Evolutionary conservation across 1,140 invertebrate species (phyloP), one percentile per base, ranked within the genome.

Genomic region (Calosoma granatense): DNA sequence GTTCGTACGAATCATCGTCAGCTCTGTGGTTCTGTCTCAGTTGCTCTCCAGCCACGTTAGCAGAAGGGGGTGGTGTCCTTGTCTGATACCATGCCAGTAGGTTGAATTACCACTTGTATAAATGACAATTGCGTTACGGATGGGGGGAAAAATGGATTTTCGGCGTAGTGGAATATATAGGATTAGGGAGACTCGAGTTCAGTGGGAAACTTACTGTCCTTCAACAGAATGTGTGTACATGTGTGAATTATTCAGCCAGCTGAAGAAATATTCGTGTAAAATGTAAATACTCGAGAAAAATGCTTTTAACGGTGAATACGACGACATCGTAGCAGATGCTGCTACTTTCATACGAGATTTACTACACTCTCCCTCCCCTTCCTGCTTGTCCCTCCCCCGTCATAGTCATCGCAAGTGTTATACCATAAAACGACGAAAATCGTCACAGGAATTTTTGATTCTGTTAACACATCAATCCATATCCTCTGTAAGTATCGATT

Each of bases 11-110:
- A 59, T 23, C 41, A 6, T 47, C 43, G 36, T 57, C 59, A 59
- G 59, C 57, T 57, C 47, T 57, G 47, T 57, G 47, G 53, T 57
- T 52, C 52, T 57, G 52, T 57, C 22, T 22, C 47, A 57, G 53
- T 57, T 57, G 52, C 36, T 30, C 47, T 51, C 51, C 30, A 51
- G 47, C 53, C 52, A 53, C 47, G 56, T 52, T 57, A 51, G 53
- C 56, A 47, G 43, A n/a, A n/a, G n/a, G n/a, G n/a, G n/a, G n/a
- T n/a, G n/a, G n/a, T n/a, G n/a, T n/a, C n/a, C n/a, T n/a, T n/a
- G n/a, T n/a, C n/a, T n/a, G n/a, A n/a, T n/a, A n/a, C n/a, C n/a
- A n/a, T n/a, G n/a, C n/a, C n/a, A n/a, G n/a, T n/a, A n/a, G n/a
- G n/a, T n/a, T n/a, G n/a, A n/a, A n/a, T n/a, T n/a, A n/a, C n/a